phyloP scores from a whole-genome alignment of 2,888 invertebrate species.

The Sylvicola cinctus region DNA sequence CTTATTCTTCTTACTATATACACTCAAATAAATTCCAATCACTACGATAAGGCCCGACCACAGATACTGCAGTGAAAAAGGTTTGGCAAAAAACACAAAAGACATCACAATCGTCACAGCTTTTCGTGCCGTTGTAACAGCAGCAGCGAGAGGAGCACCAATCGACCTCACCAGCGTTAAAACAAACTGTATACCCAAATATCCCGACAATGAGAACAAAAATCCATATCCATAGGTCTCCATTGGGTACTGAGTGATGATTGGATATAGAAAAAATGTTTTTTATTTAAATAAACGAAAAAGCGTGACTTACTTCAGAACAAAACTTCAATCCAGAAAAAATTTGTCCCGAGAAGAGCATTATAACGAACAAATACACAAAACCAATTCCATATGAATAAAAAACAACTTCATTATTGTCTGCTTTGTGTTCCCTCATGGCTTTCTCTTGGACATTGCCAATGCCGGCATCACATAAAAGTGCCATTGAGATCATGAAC shows the following conservation, averaged over 20 bases:
- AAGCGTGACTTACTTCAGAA: constrained; percentile 43
- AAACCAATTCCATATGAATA: constrained; percentile 85
- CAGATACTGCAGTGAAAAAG: constrained; percentile 77
- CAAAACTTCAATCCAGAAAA: constrained; percentile 56
- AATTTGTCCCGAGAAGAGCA: constrained; percentile 52
- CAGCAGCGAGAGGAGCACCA: constrained; percentile 85
- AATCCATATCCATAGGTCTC: constrained; percentile 70
- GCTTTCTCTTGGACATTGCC: constrained; percentile 95
- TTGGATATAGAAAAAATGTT: constrained; percentile 5
- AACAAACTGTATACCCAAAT: constrained; percentile 84
- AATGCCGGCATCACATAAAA: constrained; percentile 86
- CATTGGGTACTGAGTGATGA: constrained; percentile 37
- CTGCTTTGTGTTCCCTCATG: constrained; percentile 64
- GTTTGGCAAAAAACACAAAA: constrained; percentile 84
- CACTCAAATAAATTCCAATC: constrained; percentile 82
- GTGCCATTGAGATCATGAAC: constrained; percentile 57
- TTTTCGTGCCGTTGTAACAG: constrained; percentile 78
- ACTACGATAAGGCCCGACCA: constrained; percentile 83
- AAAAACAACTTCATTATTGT: constrained; percentile 79
- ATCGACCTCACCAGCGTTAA: constrained; percentile 70
- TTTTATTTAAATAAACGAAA: no score
- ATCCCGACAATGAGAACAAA: constrained; percentile 73
- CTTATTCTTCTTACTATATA: constrained; percentile 57
- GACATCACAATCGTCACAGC: constrained; percentile 83
- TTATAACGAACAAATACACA: constrained; percentile 53